A percentile compares a stretch with the other conserved stretches of the same genome.
Evolutionary conservation across 2,113 vertebrate genomes (phyloP).

Genomic region (Sigmodon hispidus): DNA sequence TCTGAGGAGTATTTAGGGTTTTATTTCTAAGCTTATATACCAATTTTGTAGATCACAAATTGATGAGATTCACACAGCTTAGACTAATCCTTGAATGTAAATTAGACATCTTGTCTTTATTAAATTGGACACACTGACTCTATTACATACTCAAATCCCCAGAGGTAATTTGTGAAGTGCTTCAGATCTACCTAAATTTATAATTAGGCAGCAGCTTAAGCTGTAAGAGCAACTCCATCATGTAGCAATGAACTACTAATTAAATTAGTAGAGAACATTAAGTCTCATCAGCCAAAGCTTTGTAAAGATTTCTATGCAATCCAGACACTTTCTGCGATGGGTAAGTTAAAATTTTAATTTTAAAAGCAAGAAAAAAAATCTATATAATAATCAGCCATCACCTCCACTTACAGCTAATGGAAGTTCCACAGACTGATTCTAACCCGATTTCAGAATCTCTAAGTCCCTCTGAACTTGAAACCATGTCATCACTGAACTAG

Average conservation of each 20-base stretch:
- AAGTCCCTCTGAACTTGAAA: not conserved
- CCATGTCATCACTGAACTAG: not conserved
- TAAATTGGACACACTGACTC: slow-evolving; percentile 14
- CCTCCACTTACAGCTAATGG: not conserved
- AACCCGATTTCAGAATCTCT: not conserved
- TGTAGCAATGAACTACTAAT: slow-evolving; percentile 43
- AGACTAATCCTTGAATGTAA: slow-evolving; percentile 32
- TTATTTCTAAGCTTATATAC: slow-evolving; percentile 28
- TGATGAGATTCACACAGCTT: slow-evolving; percentile 25
- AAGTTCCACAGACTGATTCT: not conserved
- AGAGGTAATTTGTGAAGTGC: slow-evolving; percentile 3
- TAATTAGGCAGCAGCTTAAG: slow-evolving; percentile 2
- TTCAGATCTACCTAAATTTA: slow-evolving; percentile 52
- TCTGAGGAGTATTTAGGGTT: slow-evolving; percentile 28
- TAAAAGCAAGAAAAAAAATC: slow-evolving; percentile 40
- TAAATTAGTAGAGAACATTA: slow-evolving; percentile 64
- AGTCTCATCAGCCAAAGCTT: not conserved
- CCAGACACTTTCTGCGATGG: not conserved
- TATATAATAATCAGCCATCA: not conserved
- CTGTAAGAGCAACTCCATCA: not conserved
- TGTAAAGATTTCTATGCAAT: slow-evolving; percentile 22
- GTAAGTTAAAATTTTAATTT: slow-evolving; percentile 45
- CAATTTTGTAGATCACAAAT: not conserved
- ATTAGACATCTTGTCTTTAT: slow-evolving; percentile 58
- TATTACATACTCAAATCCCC: not conserved